Percentiles rank a stretch among this genome's conserved stretches.
Conservation (phyloP, 2,888 invertebrate species). For the Pyralis farinalis region DNA sequence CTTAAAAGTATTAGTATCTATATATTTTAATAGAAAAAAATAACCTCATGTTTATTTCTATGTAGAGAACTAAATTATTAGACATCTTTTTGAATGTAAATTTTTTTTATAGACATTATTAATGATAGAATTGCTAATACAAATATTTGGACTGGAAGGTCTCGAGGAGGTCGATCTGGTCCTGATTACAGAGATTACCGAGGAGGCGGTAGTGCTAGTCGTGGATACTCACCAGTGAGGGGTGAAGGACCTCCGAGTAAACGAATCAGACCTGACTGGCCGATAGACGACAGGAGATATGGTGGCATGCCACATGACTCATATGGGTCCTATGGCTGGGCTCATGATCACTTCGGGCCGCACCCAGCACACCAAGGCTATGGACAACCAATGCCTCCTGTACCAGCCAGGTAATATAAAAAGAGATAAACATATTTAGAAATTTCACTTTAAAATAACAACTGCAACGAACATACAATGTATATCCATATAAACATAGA, state of each 20-base stretch:
- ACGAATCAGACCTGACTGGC: constrained; percentile 88
- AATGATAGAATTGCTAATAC: no score
- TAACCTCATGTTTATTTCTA: no score
- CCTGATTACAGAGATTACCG: constrained; percentile 91
- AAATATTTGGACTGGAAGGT: constrained; percentile 35
- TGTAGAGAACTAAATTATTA: no score
- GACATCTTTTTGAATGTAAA: no score
- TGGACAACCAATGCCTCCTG: constrained; percentile 79
- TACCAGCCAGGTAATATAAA: constrained; percentile 59
- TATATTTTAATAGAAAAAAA: no score
- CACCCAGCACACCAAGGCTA: constrained; percentile 83
- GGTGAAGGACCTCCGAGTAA: constrained; percentile 89
- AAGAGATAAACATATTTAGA: no score
- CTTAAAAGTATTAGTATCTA: no score
- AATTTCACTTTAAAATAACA: no score
- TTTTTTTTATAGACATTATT: no score
- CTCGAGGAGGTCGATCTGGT: constrained; percentile 85
- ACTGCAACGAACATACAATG: no score
- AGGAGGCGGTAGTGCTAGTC: constrained; percentile 83
- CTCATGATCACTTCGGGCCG: constrained; percentile 76
- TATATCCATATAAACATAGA: no score
- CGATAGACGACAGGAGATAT: constrained; percentile 71
- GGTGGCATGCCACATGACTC: constrained; percentile 75
- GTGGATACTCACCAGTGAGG: constrained; percentile 88
- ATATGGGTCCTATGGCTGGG: constrained; percentile 79